phyloP scores from a whole-genome alignment of 2,888 invertebrate genomes.

The Odiellus spinosus region DNA sequence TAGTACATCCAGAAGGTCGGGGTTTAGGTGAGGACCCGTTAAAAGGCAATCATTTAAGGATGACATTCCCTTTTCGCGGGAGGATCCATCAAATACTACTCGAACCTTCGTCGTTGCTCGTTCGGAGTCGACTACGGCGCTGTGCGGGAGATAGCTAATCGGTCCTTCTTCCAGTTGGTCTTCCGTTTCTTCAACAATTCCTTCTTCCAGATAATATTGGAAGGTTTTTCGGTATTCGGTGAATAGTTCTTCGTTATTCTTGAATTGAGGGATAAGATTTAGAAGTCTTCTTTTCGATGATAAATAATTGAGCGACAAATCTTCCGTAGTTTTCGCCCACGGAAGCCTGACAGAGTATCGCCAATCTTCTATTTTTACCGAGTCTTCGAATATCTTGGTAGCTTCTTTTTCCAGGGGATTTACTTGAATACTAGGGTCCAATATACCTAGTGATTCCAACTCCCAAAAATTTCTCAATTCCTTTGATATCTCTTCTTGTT shows the following conservation, averaged over 20 bases:
- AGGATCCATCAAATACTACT: constrained; percentile 8
- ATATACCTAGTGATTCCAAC: too few relatives aligned
- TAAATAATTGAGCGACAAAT: background rate
- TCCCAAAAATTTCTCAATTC: too few relatives aligned
- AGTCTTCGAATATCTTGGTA: too few relatives aligned
- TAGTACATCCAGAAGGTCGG: constrained; percentile 1
- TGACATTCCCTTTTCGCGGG: background rate
- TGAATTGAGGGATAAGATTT: background rate
- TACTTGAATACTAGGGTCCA: too few relatives aligned
- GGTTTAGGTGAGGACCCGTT: constrained; percentile 4
- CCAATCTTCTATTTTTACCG: too few relatives aligned
- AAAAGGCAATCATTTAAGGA: constrained; percentile 8
- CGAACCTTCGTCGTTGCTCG: constrained; percentile 1
- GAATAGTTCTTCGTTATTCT: background rate
- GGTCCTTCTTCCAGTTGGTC: background rate
- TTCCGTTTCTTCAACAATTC: background rate
- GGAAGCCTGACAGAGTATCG: too few relatives aligned
- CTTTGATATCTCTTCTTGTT: background rate
- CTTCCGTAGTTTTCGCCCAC: too few relatives aligned
- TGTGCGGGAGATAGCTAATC: constrained; percentile 5
- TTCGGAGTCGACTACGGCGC: constrained; percentile 2
- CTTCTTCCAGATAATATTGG: too few relatives aligned
- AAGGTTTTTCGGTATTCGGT: background rate
- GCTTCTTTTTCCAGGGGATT: too few relatives aligned
- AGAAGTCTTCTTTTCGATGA: background rate